Conservation (phyloP, 2,113 vertebrate genomes). For the Sialia sialis region DNA sequence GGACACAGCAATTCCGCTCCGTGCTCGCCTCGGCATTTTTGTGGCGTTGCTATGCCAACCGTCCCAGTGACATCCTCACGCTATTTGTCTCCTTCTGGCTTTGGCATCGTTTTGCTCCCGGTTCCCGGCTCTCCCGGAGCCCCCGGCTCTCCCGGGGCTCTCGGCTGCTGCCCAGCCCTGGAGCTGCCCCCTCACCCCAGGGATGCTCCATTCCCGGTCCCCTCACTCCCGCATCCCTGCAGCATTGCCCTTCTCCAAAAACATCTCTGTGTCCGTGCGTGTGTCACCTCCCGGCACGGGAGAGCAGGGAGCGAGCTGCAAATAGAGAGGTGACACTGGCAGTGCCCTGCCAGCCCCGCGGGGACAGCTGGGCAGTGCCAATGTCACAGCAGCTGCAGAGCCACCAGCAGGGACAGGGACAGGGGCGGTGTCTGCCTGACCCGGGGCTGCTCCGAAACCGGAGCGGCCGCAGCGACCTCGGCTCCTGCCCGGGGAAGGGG, state of each 20-base stretch:
- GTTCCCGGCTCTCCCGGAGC: background rate
- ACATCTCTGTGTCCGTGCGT: fast-evolving
- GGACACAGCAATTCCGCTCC: background rate
- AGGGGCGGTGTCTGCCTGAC: fast-evolving
- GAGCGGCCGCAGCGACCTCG: fast-evolving
- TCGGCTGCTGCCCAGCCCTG: background rate
- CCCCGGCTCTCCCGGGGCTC: background rate
- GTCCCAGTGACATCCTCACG: background rate
- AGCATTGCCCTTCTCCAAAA: background rate
- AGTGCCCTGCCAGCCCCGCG: background rate
- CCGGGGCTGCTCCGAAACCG: fast-evolving
- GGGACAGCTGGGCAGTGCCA: background rate
- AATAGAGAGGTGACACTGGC: slow-evolving; percentile 1
- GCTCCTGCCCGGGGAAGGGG: background rate
- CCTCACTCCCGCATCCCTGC: background rate
- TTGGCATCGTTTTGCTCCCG: background rate
- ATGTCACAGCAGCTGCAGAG: background rate
- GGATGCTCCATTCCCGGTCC: fast-evolving
- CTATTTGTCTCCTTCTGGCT: background rate
- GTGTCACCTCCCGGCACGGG: background rate
- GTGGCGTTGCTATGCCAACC: slow-evolving; percentile 20
- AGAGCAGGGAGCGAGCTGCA: background rate
- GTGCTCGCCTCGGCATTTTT: background rate
- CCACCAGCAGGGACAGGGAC: background rate
- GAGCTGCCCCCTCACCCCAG: fast-evolving